Conservation (phyloP, 92 coral and sea anemone genomes). For the Chrysogorgia sp. region DNA sequence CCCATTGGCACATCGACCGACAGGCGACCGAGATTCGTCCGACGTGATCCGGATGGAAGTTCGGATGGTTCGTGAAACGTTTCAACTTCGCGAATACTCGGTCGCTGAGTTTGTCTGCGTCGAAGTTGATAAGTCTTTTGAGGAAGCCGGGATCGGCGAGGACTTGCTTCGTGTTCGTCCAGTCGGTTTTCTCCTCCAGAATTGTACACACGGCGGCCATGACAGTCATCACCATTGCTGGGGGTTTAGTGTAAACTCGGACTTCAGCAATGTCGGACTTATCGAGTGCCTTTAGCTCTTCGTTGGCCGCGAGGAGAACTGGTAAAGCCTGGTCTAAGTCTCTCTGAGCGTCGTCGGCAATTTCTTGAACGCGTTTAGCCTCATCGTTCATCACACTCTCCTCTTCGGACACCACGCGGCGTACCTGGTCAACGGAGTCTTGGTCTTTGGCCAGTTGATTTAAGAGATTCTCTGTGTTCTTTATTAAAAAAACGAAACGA, state of each 20-base stretch:
- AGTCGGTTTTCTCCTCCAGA: conserved; percentile 95
- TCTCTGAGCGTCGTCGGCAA: conserved; percentile 92
- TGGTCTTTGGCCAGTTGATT: conserved; percentile 97
- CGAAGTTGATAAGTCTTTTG: conserved; percentile 83
- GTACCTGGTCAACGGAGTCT: conserved; percentile 93
- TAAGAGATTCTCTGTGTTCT: conserved; percentile 91
- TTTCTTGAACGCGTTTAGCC: conserved; percentile 80
- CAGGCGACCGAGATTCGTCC: conserved; percentile 97
- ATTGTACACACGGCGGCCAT: conserved; percentile 88
- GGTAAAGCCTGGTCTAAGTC: conserved; percentile 91
- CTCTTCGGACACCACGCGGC: conserved; percentile 84
- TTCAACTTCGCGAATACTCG: conserved; percentile 54
- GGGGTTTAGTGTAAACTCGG: conserved; percentile 98
- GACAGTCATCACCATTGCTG: conserved; percentile 97
- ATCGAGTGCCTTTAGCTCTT: conserved; percentile 84
- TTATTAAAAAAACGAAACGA: no score
- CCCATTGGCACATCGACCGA: conserved; percentile 97
- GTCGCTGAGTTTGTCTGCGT: conserved; percentile 83
- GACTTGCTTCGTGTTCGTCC: conserved; percentile 88
- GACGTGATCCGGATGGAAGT: conserved; percentile 89
- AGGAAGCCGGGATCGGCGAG: conserved; percentile 86
- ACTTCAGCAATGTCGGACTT: conserved; percentile 98
- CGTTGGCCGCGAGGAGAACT: conserved; percentile 75
- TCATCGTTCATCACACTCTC: conserved; percentile 91
- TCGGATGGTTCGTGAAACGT: conserved; percentile 87